Percentiles rank a stretch among this genome's conserved stretches.
Evolutionary conservation across 2,797 vertebrate genomes (phyloP).

Genomic region (Haliaeetus vocifer): DNA sequence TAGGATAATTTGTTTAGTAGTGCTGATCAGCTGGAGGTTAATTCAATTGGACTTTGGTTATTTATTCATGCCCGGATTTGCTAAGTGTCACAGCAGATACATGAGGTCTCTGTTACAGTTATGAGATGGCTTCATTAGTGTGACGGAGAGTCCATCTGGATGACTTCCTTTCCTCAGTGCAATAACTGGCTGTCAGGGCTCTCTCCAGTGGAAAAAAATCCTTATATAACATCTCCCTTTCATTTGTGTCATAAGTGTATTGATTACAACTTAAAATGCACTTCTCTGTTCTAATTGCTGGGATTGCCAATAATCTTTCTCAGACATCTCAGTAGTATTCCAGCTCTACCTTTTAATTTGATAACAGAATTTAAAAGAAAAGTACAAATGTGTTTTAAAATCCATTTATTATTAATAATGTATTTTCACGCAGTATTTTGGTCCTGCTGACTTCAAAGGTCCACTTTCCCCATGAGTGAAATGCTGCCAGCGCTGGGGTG

Average conservation of each 20-base stretch:
- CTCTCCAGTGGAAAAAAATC: neutral
- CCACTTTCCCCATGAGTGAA: neutral
- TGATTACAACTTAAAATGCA: constrained; percentile 18
- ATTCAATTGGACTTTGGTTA: constrained; percentile 75
- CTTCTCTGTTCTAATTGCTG: neutral
- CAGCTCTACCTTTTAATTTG: neutral
- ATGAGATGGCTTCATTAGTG: constrained; percentile 67
- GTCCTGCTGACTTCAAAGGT: neutral
- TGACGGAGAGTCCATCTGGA: constrained; percentile 35
- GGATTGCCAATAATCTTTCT: neutral
- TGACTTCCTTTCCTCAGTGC: constrained; percentile 4
- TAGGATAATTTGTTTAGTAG: constrained; percentile 75
- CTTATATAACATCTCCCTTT: constrained; percentile 18
- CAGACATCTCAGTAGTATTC: neutral
- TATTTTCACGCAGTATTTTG: neutral
- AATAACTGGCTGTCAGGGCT: constrained; percentile 34
- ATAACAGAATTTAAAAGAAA: neutral
- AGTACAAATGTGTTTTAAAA: neutral
- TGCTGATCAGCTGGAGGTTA: constrained; percentile 74
- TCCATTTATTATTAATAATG: neutral
- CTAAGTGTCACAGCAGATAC: constrained; percentile 69
- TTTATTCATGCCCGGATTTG: constrained; percentile 70
- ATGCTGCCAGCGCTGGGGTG: neutral
- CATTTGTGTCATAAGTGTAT: constrained; percentile 14
- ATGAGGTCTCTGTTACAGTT: constrained; percentile 66